Evolutionary conservation across 2,888 invertebrate species (phyloP).

Genomic region (Erebia ligea): DNA sequence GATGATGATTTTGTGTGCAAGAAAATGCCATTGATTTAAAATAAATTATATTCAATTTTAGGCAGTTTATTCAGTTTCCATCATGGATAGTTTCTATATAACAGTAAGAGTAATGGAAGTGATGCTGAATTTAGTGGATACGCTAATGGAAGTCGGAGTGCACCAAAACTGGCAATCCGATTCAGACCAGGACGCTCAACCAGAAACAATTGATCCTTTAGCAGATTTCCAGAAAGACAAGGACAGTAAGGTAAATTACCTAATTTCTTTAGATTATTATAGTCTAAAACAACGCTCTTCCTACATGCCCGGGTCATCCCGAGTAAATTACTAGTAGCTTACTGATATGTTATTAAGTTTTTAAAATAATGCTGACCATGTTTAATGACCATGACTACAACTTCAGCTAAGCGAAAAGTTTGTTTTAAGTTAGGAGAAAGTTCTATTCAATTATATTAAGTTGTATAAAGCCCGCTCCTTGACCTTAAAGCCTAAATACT

Average conservation of each 20-base stretch:
- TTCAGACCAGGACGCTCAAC: conserved; percentile 66
- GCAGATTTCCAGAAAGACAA: conserved; percentile 70
- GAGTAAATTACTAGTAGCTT: too few species aligned
- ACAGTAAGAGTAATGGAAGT: conserved; percentile 96
- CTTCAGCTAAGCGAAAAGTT: too few species aligned
- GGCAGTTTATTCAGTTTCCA: conserved; percentile 93
- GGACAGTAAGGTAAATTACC: conserved; percentile 65
- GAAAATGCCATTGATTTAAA: background rate
- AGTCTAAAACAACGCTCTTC: background rate
- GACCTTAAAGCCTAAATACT: too few species aligned
- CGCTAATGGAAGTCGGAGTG: conserved; percentile 95
- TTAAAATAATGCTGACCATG: too few species aligned
- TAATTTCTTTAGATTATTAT: background rate
- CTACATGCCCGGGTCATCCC: background rate
- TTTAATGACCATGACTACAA: too few species aligned
- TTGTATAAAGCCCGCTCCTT: too few species aligned
- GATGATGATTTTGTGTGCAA: background rate
- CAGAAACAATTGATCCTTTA: conserved; percentile 64
- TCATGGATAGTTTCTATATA: conserved; percentile 92
- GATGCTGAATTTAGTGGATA: conserved; percentile 95
- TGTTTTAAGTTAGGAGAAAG: too few species aligned
- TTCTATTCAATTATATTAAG: too few species aligned
- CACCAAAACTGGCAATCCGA: conserved; percentile 82
- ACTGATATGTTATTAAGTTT: too few species aligned
- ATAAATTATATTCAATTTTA: conserved; percentile 55